Conservation (phyloP, 2,888 invertebrate species). For the Bibio marci region DNA sequence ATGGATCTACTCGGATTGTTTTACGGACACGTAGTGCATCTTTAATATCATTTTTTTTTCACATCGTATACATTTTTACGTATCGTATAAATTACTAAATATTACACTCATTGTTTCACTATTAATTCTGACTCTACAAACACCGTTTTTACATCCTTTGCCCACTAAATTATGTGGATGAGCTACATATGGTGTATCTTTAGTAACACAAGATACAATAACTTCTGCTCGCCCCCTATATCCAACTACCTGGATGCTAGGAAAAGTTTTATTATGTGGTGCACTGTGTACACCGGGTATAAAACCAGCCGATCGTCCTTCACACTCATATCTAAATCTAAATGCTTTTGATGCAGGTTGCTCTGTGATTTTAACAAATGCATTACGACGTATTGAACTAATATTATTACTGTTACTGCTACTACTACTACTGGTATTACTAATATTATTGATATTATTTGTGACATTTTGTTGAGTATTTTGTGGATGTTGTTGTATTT, state of each 20-base stretch:
- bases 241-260: constrained; percentile 74
- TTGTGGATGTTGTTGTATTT: too few species aligned
- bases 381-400: constrained; percentile 23
- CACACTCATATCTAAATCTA: constrained; percentile 86
- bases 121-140: constrained; percentile 67
- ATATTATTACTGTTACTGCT: too few species aligned
- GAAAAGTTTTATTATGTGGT: constrained; percentile 83
- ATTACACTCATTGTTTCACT: constrained; percentile 48
- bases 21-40: constrained; percentile 63
- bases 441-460: too few species aligned
- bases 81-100: constrained; percentile 85
- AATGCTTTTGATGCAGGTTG: constrained; percentile 85
- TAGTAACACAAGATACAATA: constrained; percentile 89
- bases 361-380: constrained; percentile 65
- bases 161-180: constrained; percentile 73
- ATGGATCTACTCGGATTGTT: constrained; percentile 82
- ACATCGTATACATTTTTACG: constrained; percentile 96
- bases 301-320: constrained; percentile 89
- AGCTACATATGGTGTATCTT: constrained; percentile 60
- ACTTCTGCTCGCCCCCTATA: constrained; percentile 73
- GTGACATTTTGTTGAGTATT: too few species aligned
- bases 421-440: too few species aligned
- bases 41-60: constrained; percentile 85
- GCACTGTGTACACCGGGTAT: constrained; percentile 82
- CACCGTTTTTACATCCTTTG: constrained; percentile 77